Evolutionary conservation across 2,888 invertebrate species (phyloP).

Genomic region (Abscondita cerata): DNA sequence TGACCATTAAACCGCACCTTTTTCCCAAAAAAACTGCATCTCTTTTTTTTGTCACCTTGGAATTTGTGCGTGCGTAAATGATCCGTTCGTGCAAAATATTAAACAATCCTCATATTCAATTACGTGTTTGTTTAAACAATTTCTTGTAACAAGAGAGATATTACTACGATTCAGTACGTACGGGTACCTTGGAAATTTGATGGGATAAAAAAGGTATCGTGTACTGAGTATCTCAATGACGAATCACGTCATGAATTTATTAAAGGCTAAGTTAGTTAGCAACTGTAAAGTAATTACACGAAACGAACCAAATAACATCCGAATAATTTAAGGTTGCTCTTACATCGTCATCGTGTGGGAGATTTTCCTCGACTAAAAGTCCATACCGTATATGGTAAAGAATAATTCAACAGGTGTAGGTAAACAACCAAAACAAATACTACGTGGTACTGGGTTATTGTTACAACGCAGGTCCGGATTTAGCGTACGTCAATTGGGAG

Average conservation of each 20-base stretch:
- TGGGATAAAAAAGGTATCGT: background rate
- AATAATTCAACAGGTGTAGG: background rate
- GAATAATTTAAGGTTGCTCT: background rate
- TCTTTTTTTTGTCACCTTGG: no score
- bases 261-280: slow-evolving; percentile 4
- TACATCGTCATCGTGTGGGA: background rate
- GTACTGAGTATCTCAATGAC: background rate
- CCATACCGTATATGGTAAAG: slow-evolving; percentile 2
- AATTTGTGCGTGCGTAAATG: no score
- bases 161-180: no score
- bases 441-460: no score
- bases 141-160: no score
- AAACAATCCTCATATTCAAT: no score
- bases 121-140: no score
- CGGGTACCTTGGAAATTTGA: background rate
- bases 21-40: no score
- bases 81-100: no score
- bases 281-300: slow-evolving; percentile 3
- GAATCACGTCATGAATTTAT: slow-evolving; percentile 3
- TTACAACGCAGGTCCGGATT: no score
- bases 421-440: background rate
- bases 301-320: slow-evolving; percentile 4
- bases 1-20: no score
- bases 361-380: background rate
- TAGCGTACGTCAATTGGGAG: no score